Evolutionary conservation across 2,113 vertebrate species (phyloP), one percentile per base, ranked within the genome.

Genomic region (Falco punctatus): DNA sequence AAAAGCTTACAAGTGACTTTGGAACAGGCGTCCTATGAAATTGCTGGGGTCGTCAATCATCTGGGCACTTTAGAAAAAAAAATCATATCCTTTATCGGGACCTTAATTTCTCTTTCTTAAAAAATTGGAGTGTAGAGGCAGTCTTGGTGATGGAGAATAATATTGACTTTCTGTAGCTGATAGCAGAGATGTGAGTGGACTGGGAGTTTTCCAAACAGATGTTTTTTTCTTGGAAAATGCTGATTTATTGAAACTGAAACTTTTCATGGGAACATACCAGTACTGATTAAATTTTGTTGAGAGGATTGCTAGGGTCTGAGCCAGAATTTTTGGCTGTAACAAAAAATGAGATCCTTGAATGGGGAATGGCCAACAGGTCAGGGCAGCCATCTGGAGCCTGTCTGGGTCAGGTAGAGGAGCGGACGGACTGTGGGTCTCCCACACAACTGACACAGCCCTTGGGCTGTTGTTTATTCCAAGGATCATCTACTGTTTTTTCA

Each of bases 201-300:
- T 97, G 95, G 96, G 96, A 96, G 67, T 81, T 90, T 90, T 97
- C 96, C 92, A 96, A 74, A 42, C 92, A 96, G 93, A 95, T 93
- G 87, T 70, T 90, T 91, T 90, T 88, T 85, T 44, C 82, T 88
- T 94, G 82, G 85, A 97, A 95, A 95, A 92, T 35, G 75, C 67
- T 96, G 96, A 97, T 96, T 96, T 94, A 96, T 96, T 96, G 90
- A 82, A 96, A 94, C 95, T 86, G 95, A 97, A 96, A 92, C 92
- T 96, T 97, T 96, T 93, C 96, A 93, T 95, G 95, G 94, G 96
- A 96, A 96, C 85, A 59, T 94, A 96, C 96, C 96, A 97, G 95
- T 88, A 93, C 88, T 96, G 96, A 96, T 97, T 97, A 97, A 97
- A 95, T 96, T 94, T 64, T 96, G 86, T 64, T n/a, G 82, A 95